Evolutionary conservation across 2,113 vertebrate species (phyloP).

Genomic region (Pithys albifrons): DNA sequence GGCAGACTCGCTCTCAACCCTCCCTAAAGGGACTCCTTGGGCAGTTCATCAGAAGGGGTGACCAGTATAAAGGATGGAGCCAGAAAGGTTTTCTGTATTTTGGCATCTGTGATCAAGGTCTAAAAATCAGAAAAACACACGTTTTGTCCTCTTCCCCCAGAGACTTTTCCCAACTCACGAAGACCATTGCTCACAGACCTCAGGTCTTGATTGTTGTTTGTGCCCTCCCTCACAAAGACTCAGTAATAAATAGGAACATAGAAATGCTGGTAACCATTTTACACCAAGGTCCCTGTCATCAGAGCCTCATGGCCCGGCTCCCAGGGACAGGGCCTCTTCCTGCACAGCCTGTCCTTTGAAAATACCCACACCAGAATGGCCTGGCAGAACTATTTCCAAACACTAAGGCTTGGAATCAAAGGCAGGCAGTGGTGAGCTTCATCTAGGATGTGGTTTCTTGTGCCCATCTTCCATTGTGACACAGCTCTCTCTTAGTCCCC

Average conservation of each 20-base stretch:
- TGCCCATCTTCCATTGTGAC: background rate
- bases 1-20: background rate
- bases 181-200: background rate
- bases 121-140: background rate
- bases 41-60: background rate
- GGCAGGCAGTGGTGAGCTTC: background rate
- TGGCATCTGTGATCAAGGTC: background rate
- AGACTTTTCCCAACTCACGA: background rate
- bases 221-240: rapidly evolving
- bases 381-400: background rate
- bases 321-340: background rate
- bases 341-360: background rate
- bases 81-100: background rate
- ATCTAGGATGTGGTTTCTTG: background rate
- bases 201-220: background rate
- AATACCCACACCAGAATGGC: background rate
- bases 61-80: background rate
- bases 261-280: background rate
- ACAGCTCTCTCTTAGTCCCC: background rate
- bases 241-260: background rate
- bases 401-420: background rate
- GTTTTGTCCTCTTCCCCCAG: background rate
- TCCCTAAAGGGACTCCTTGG: background rate
- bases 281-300: background rate
- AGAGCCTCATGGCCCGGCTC: background rate